Evolutionary conservation across 2,888 invertebrate genomes (phyloP).

Genomic region (Blastobasis lacticolella): DNA sequence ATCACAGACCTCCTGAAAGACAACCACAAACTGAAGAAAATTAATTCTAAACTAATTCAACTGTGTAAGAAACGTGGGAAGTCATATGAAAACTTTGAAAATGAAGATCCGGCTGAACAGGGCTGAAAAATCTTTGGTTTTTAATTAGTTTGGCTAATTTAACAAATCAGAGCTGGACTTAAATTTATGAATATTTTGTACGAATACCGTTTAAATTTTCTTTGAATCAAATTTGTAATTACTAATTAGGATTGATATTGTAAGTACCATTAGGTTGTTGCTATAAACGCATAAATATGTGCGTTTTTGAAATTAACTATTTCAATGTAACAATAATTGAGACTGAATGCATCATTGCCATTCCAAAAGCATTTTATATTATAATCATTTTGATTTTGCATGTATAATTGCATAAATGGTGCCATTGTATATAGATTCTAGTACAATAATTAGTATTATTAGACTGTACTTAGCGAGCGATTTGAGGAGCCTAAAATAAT

Average conservation of each 20-base stretch:
- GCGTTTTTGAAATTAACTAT: too few species aligned
- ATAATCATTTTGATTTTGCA: too few species aligned
- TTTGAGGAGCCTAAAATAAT: constrained; percentile 21
- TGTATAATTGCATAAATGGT: constrained; percentile 13
- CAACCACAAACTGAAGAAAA: constrained; percentile 64
- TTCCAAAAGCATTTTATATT: constrained; percentile 24
- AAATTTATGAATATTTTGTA: not conserved
- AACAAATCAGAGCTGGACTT: constrained; percentile 11
- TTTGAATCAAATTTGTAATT: not conserved
- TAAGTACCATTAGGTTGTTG: not conserved
- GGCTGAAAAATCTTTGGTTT: constrained; percentile 14
- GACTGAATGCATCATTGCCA: constrained; percentile 38
- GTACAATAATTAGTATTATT: constrained; percentile 40
- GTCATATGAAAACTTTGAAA: constrained; percentile 37
- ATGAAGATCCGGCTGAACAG: constrained; percentile 42
- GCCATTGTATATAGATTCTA: constrained; percentile 27
- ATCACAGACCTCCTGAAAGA: constrained; percentile 61
- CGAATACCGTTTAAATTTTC: not conserved
- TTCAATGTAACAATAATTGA: constrained; percentile 5
- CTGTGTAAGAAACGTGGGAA: constrained; percentile 64
- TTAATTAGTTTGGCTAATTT: not conserved
- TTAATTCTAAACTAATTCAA: constrained; percentile 54
- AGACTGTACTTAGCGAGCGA: constrained; percentile 36
- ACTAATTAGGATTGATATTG: not conserved
- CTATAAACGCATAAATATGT: too few species aligned